Base-by-base conservation (phyloP, 1,140 invertebrate genomes). In the Drosophila athabasca region DNA sequence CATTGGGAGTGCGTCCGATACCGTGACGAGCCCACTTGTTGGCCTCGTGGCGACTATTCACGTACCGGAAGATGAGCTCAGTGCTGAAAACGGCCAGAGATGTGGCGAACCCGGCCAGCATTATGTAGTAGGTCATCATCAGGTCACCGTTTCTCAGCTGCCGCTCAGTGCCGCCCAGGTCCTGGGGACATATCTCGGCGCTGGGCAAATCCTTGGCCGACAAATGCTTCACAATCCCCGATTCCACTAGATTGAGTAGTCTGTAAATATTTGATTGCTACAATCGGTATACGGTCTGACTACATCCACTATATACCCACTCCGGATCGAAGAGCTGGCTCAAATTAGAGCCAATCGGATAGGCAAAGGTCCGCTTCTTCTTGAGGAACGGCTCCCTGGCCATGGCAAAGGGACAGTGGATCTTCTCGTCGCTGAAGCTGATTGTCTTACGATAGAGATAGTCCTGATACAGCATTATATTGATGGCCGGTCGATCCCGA, bases 111-210 rank as follows among this genome's bases (percentile, higher is more conserved):
- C 94, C 94, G 55, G 94, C 93, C 3, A 95, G 92, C 49, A 95
- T 93, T 5, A 94, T 92, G 53, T 93, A 91, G 66, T 97, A 97
- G 0, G 96, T 97, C 29, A 93, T 90, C 82, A 91, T 85, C 1
- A 92, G 60, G 72, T 95, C 94, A 2, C 92, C 92, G 76, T 97
- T 96, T 49, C 94, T 90, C 8, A 97, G 91, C 82, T 95, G 94
- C 2, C 96, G 93, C 74, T 97, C 96, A 43, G 94, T 96, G n/a
- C 94, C 96, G 51, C 95, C 95, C 39, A 97, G 92, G 91, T 97
- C 94, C 24, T 96, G 92, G 0, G 96, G 96, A 79, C 96, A 97
- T 48, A 97, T 95, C 67, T 94, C 94, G 0, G 95, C 95, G 60
- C 94, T 93, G 0, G 96, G 96, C 70, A 96, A 75, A 67, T 94